Percentiles rank a stretch among this genome's conserved stretches.
Evolutionary conservation across 2,888 invertebrate species (phyloP).

Genomic region (Dryococelus australis): DNA sequence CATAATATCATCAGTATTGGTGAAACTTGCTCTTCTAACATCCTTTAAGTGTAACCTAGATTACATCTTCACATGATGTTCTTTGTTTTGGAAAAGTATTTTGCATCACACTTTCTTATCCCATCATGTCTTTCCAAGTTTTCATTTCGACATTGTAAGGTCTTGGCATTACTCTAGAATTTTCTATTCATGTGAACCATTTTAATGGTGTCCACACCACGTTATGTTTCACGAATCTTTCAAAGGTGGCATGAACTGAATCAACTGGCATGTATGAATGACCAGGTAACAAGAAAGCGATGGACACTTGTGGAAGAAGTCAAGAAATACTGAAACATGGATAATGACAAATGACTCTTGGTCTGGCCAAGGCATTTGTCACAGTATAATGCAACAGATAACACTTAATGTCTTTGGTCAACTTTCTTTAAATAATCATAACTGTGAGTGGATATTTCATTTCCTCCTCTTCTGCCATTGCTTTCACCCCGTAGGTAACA

Average conservation of each 20-base stretch:
- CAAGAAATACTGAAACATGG: not conserved
- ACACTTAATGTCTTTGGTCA: not conserved
- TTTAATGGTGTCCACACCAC: not conserved
- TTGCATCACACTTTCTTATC: no score
- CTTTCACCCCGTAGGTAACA: slow-evolving; percentile 51
- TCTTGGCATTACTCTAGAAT: no score
- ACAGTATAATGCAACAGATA: slow-evolving; percentile 9
- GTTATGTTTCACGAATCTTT: not conserved
- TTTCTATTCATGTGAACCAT: no score
- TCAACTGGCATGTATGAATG: slow-evolving; percentile 21
- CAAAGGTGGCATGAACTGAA: not conserved
- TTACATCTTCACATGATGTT: no score
- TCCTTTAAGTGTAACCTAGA: no score
- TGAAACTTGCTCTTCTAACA: no score
- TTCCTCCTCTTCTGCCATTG: slow-evolving; percentile 51
- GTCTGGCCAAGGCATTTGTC: not conserved
- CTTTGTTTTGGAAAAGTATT: no score
- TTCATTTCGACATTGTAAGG: no score
- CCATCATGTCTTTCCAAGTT: no score
- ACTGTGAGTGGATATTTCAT: slow-evolving; percentile 47
- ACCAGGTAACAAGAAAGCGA: not conserved
- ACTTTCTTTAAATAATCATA: slow-evolving; percentile 1
- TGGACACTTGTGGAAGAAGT: slow-evolving; percentile 5
- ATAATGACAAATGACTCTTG: not conserved
- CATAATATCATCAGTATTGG: no score